phyloP scores from a whole-genome alignment of 1,140 invertebrate genomes.

The Drosophila tsacasi region DNA sequence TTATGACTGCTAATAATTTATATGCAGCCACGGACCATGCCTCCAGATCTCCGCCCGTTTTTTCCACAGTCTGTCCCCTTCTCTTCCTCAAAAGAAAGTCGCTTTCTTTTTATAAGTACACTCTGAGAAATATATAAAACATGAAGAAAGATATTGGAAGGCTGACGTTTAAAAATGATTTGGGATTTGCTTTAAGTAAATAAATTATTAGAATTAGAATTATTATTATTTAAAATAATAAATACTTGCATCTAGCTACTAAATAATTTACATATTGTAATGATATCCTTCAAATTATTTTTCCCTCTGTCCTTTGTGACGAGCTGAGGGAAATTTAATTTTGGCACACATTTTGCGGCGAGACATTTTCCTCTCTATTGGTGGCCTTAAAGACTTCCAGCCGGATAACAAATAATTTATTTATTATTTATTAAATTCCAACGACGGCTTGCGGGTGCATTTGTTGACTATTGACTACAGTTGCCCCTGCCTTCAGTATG shows the following conservation, averaged over 20 bases:
- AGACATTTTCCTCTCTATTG: conserved; percentile 6
- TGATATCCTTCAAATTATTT: background rate
- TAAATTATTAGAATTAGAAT: too few species aligned
- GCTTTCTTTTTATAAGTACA: conserved; percentile 28
- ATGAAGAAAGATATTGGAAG: background rate
- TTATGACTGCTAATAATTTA: conserved; percentile 83
- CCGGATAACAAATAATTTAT: conserved; percentile 5
- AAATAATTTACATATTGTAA: background rate
- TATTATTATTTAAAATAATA: background rate
- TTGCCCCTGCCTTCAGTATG: conserved; percentile 21
- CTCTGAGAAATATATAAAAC: background rate
- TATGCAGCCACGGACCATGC: conserved; percentile 70
- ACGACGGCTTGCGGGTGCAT: conserved; percentile 25
- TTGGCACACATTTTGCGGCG: conserved; percentile 36
- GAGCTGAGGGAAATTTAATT: conserved; percentile 47
- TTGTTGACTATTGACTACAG: conserved; percentile 27
- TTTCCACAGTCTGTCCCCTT: conserved; percentile 31
- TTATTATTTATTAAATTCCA: conserved; percentile 35
- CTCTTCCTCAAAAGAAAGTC: conserved; percentile 40
- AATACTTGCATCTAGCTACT: background rate
- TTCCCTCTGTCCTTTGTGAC: conserved; percentile 2
- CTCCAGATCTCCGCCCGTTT: conserved; percentile 20
- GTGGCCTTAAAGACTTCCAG: conserved; percentile 21
- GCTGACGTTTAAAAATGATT: background rate
- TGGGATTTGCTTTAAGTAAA: background rate